Percentiles rank a stretch among this genome's conserved stretches.
Conservation (phyloP, 2,113 vertebrate species). For the Mormyrus iriodes region DNA sequence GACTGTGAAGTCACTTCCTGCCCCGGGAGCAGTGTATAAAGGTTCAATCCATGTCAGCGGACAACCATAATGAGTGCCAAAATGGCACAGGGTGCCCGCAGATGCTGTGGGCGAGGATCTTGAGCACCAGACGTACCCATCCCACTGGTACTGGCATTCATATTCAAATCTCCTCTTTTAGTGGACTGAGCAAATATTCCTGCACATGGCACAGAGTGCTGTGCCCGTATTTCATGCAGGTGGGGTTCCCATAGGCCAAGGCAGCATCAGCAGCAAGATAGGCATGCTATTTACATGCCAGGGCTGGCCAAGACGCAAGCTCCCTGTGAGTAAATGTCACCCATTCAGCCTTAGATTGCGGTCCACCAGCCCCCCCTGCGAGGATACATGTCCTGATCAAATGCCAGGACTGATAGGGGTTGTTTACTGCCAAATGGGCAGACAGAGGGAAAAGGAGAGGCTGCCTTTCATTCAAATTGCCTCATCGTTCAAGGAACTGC, state of each 20-base stretch:
- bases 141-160: slow-evolving; percentile 29
- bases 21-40: background rate
- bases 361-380: slow-evolving; percentile 39
- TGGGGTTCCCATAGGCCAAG: slow-evolving; percentile 45
- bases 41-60: background rate
- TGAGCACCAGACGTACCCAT: background rate
- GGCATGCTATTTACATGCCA: slow-evolving; percentile 66
- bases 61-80: background rate
- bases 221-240: slow-evolving; percentile 37
- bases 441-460: slow-evolving; percentile 39
- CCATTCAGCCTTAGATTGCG: slow-evolving; percentile 47
- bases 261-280: slow-evolving; percentile 45
- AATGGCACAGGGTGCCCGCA: background rate
- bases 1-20: background rate
- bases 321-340: slow-evolving; percentile 63
- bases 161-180: slow-evolving; percentile 31
- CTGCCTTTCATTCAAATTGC: slow-evolving; percentile 37
- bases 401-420: slow-evolving; percentile 43
- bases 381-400: slow-evolving; percentile 41
- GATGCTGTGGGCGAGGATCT: background rate
- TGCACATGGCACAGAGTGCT: slow-evolving; percentile 43
- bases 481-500: slow-evolving; percentile 29
- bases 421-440: slow-evolving; percentile 43
- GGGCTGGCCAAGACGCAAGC: slow-evolving; percentile 38
- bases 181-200: slow-evolving; percentile 33